Base-by-base conservation (phyloP, 2,888 invertebrate genomes). In the Orthosia cruda region DNA sequence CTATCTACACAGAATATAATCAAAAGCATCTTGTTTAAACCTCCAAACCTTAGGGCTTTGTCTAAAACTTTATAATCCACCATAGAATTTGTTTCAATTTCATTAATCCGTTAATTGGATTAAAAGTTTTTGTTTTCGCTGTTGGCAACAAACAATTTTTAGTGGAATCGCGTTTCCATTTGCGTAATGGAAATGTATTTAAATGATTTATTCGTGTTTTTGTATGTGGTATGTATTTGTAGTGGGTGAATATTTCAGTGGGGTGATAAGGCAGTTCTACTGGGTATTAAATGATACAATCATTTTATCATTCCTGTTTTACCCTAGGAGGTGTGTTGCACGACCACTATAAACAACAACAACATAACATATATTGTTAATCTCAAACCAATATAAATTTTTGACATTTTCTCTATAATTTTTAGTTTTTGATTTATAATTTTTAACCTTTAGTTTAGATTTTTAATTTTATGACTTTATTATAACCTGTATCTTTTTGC, bases 61-160 rank as follows among this genome's bases (percentile, higher is more conserved):
- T 81, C 20, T 63, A 20, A 76, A 63, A 77, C 58, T 77, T 63
- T 15, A 61, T 9, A 45, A 63, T 52, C 55, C 49, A 52, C 68
- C 49, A 62, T 84, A 71, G 69, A 68, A 62, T 26, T 67, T 62
- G 74, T 79, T 81, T 74, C 57, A 71, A 49, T 74, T 81, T 71
- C 45, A 72, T 80, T 80, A 63, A 77, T 67, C 63, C 40, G n/a
- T 67, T 80, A 78, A 83, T 76, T 85, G 65, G 70, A 77, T 65
- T 57, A 15, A 64, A 74, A 79, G 59, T 72, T 81, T 62, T 65
- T 64, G 59, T 59, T 73, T 13, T 13, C 20, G 49, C 16, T 74
- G 55, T 71, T 50, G 57, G 40, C 23, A 58, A 66, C 18, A 59
- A 83, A 65, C 50, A 57, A 13, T 50, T 70, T 70, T 61, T 54